Conservation (phyloP, 2,797 vertebrate genomes). For the Megaceryle alcyon region DNA sequence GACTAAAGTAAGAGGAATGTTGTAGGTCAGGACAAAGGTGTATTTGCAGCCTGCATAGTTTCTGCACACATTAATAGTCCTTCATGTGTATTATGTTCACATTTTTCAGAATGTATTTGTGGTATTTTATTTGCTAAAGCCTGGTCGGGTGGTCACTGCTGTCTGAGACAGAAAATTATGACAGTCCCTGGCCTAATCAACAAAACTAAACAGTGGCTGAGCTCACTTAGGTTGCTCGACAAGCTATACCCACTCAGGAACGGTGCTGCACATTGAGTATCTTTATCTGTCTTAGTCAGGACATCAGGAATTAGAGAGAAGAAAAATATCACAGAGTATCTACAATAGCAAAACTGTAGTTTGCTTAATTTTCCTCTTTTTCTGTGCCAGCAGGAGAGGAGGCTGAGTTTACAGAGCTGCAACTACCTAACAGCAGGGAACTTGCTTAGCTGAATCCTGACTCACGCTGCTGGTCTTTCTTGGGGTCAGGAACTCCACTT, state of each 20-base stretch:
- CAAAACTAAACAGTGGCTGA: not conserved
- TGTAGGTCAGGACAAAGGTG: conserved; percentile 39
- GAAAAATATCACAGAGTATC: not conserved
- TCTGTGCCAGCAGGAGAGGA: not conserved
- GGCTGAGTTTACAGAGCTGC: not conserved
- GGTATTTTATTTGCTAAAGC: conserved; percentile 67
- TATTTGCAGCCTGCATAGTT: conserved; percentile 66
- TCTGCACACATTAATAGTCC: conserved; percentile 54
- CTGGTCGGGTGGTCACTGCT: conserved; percentile 19
- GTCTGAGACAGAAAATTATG: conserved; percentile 6
- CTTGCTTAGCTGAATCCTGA: not conserved
- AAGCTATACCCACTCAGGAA: not conserved
- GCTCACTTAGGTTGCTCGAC: not conserved
- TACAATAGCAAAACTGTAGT: not conserved
- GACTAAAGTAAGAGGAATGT: conserved; percentile 45
- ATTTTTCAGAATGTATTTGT: conserved; percentile 63
- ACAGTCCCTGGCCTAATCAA: not conserved
- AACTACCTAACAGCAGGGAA: not conserved
- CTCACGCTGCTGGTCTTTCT: not conserved
- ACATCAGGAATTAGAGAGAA: not conserved
- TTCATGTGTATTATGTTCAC: conserved; percentile 58
- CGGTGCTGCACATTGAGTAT: not conserved
- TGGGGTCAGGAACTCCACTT: not conserved
- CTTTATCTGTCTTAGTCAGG: not conserved
- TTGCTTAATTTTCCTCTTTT: not conserved